Base-by-base conservation (phyloP, 1,140 invertebrate species). In the Aphaenogaster ashmeadi region DNA sequence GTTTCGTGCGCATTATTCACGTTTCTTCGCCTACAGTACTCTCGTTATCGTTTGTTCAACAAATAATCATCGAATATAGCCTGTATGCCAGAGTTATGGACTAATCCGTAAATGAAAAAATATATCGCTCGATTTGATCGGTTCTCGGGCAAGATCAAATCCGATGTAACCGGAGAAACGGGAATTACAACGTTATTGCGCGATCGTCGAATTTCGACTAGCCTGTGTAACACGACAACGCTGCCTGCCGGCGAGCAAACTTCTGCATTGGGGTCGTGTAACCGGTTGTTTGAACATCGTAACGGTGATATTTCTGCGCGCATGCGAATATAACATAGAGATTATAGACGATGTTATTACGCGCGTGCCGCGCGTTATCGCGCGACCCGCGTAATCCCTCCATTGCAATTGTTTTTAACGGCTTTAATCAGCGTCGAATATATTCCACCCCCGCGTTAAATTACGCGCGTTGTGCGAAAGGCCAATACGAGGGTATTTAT, bases 361-460 rank as follows among this genome's bases (percentile, higher is more conserved):
- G 41, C 79, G 50, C 66, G 79, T 81, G 50, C 66, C 72, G 8
- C 58, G 21, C 21, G 66, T 67, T 80, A 81, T 81, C 78, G 78
- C 78, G 21, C 50, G 27, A 38, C 54, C 41, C 18, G 62, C 69
- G 69, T 84, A 84, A 84, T 84, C 80, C 80, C 44, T 41, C 69
- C 27, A 75, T 75, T 74, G 80, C 80, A 62, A 84, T 84, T 84
- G 80, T 84, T 84, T 84, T 84, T 84, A 84, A 84, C 69, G 56
- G 69, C 80, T 84, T 84, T 84, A 84, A 84, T 84, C 80, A 75
- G 54, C 80, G 69, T 60, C 80, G 54, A 84, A 84, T 84, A 75
- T 75, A 84, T 84, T 84, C 54, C 56, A 38, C 18, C 47, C 58
- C 15, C 7, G 80, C 54, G 54, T 84, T 84, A 75, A 84, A 84